Conservation (phyloP, 2,888 invertebrate species). For the Zelleria hepariella region DNA sequence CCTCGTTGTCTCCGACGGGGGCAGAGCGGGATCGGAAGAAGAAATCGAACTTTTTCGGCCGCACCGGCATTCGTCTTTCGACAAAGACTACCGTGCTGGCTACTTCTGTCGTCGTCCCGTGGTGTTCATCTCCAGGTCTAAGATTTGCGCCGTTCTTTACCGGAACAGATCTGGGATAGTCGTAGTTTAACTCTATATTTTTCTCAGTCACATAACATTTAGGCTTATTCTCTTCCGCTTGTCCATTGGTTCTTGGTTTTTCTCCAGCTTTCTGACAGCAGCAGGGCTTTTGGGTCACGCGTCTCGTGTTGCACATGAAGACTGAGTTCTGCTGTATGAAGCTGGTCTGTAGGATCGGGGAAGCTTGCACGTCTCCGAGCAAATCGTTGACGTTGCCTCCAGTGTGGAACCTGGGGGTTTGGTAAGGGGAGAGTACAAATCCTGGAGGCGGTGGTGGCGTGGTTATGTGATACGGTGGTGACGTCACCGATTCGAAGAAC, state of each 20-base stretch:
- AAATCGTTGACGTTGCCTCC: slow-evolving; percentile 79
- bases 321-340: slow-evolving; percentile 64
- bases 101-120: slow-evolving; percentile 61
- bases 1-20: slow-evolving; percentile 62
- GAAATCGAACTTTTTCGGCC: slow-evolving; percentile 61
- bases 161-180: slow-evolving; percentile 59
- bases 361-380: slow-evolving; percentile 76
- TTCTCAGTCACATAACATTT: slow-evolving; percentile 60
- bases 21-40: slow-evolving; percentile 67
- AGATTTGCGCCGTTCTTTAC: slow-evolving; percentile 41
- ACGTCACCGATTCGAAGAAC: slow-evolving; percentile 57
- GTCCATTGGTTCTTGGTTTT: background rate
- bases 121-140: slow-evolving; percentile 37
- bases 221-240: background rate
- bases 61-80: slow-evolving; percentile 59
- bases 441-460: slow-evolving; percentile 44
- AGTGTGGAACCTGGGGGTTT: slow-evolving; percentile 58
- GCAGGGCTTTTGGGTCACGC: slow-evolving; percentile 53
- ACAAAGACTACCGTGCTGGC: slow-evolving; percentile 67
- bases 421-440: slow-evolving; percentile 54
- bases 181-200: slow-evolving; percentile 64
- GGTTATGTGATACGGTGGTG: slow-evolving; percentile 46
- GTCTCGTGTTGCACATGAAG: slow-evolving; percentile 63
- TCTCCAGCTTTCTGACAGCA: slow-evolving; percentile 40
- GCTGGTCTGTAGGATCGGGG: slow-evolving; percentile 53